Conservation (phyloP, 2,113 vertebrate genomes). For the Xiphias gladius region DNA sequence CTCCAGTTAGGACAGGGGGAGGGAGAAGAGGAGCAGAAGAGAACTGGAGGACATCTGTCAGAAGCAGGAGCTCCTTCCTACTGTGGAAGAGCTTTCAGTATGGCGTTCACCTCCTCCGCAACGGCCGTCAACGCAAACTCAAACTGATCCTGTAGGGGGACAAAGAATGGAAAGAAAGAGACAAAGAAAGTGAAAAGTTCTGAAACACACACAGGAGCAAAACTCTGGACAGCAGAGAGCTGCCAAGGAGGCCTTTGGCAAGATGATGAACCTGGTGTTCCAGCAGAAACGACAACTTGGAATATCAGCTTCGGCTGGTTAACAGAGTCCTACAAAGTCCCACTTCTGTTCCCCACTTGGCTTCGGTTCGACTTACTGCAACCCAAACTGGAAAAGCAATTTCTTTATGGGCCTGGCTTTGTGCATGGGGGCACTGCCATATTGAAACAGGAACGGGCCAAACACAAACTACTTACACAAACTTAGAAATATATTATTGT, state of each 20-base stretch:
- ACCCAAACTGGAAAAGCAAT: no score
- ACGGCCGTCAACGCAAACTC: conserved; percentile 83
- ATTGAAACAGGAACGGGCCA: no score
- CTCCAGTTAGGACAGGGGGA: neutral
- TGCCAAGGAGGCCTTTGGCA: conserved; percentile 5
- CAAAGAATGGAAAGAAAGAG: neutral
- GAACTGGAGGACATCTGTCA: neutral
- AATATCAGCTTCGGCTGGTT: neutral
- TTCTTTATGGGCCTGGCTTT: no score
- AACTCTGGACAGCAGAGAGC: neutral
- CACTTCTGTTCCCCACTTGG: neutral
- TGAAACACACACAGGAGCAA: neutral
- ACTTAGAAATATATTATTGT: neutral
- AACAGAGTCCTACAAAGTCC: neutral
- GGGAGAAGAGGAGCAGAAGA: neutral
- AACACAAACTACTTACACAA: neutral
- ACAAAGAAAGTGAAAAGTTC: rapidly evolving
- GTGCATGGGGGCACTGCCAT: no score
- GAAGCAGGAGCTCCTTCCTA: conserved; percentile 49
- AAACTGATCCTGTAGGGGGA: conserved; percentile 77
- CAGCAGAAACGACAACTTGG: neutral
- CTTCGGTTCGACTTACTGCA: neutral
- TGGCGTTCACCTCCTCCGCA: conserved; percentile 82
- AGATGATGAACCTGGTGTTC: conserved; percentile 4
- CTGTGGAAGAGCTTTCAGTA: conserved; percentile 81